A percentile compares a stretch with the other conserved stretches of the same genome.
Evolutionary conservation across 1,140 invertebrate species (phyloP).

Genomic region (Anoplophora glabripennis): DNA sequence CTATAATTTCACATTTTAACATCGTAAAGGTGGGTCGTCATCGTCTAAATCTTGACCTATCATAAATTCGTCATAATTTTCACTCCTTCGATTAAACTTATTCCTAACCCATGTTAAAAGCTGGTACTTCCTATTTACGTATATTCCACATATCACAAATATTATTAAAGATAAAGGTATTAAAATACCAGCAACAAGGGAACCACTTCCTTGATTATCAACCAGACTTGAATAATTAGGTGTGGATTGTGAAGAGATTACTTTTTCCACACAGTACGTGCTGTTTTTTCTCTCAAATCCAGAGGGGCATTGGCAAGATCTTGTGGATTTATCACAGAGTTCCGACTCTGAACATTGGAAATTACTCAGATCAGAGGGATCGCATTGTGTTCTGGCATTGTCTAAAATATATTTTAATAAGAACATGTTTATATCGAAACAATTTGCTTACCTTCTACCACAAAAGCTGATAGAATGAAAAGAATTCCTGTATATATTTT

Average conservation of each 20-base stretch:
- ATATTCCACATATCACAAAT: constrained; percentile 37
- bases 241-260: constrained; percentile 7
- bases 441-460: constrained; percentile 7
- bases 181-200: constrained; percentile 33
- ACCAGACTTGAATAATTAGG: constrained; percentile 30
- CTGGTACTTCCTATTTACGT: constrained; percentile 32
- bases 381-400: constrained; percentile 20
- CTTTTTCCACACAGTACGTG: constrained; percentile 1
- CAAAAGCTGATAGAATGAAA: constrained; percentile 8
- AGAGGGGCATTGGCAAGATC: constrained; percentile 23
- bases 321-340: constrained; percentile 19
- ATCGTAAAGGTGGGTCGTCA: constrained; percentile 3
- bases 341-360: constrained; percentile 15
- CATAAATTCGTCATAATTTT: constrained; percentile 40
- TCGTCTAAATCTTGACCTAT: constrained; percentile 36
- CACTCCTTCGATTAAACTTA: constrained; percentile 31
- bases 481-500: constrained; percentile 1
- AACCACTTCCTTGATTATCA: constrained; percentile 31
- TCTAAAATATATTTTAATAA: constrained; percentile 18
- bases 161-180: constrained; percentile 35
- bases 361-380: constrained; percentile 6
- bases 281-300: constrained; percentile 18
- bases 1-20: no score
- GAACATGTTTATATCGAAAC: neutral
- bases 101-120: constrained; percentile 30